Evolutionary conservation across 2,797 vertebrate species (phyloP), one percentile per base, ranked within the genome.

Genomic region (Leucoraja ocellata): DNA sequence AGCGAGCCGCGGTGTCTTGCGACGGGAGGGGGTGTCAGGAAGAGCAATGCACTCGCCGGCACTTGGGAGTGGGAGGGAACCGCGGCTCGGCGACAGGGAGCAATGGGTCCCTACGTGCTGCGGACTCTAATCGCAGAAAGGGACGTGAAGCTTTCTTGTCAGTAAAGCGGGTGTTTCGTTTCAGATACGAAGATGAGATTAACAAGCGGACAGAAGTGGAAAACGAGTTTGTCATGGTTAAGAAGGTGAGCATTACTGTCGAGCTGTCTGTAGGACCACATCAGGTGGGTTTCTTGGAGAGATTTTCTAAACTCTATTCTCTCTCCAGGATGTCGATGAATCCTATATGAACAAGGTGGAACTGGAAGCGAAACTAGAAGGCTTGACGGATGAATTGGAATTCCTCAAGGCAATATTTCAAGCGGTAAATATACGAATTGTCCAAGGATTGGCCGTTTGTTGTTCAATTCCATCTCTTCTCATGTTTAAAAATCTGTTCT

Each of bases 171-270:
- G 28, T 71, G 68, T 25, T 91, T 91, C 21, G 14, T 91, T 74
- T 39, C 94, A 99, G 99, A 94, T 99, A 99, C 0, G 98, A 99
- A 94, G 98, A 99, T 0, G 99, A 99, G 95, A 99, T 99, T 96
- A 99, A 99, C 97, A 97, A 95, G 84, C 98, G 98, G 91, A 97
- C 97, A 0, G 90, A 94, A 39, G 98, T 97, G 2, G 99, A 99
- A 95, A 99, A 99, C 0, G 98, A 99, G 23, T 99, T 99, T 94
- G 98, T 99, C 94, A 94, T 99, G 94, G 95, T 99, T 94, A 99
- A 99, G 97, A 99, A 99, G 98, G 99, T 99, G 93, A 25, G 96
- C 25, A 2, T 9, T 10, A 39, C 2, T 8, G 4, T 36, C 13
- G 8, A 36, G 46, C 39, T 74, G 25, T 91, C 39, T 76, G 68